Base-by-base conservation (phyloP, 2,113 vertebrate genomes). In the Enhydra lutris region DNA sequence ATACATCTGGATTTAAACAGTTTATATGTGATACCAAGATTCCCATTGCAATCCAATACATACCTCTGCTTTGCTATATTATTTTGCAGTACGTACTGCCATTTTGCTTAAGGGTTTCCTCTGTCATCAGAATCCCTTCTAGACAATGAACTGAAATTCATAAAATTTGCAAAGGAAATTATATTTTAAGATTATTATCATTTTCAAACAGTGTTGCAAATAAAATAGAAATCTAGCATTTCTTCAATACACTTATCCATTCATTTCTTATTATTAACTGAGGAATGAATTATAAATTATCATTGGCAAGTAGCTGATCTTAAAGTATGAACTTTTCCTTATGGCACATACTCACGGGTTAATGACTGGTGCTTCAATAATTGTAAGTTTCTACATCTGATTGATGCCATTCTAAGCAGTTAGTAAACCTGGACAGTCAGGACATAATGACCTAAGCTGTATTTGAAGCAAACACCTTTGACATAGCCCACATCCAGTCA, bases 111-210 rank as follows among this genome's bases (percentile, higher is more conserved):
- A 0, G 1, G 45, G 0, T 21, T 36, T 17, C 1, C 6, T 39
- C 6, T 34, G 3, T 2, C 8, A 65, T 26, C 29, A 94, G 61
- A 45, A 81, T 6, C 0, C 13, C 9, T 85, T 97, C 36, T 59
- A 94, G 89, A 59, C 74, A 94, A 3, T 6, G n/a, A 81, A 74
- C 95, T 97, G 65, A 92, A 97, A 96, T 88, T 89, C 47, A 79
- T 78, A 85, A 89, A 73, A 89, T 89, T 97, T 67, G 34, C 55
- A 95, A 89, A 36, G 57, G 17, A 94, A 87, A 92, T 96, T 45
- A 85, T 65, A 34, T 69, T 90, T 91, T 95, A 87, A 78, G 29
- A 67, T 23, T 69, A 36, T 74, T 50, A 80, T 26, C 31, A 73
- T 45, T 94, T 96, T 73, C 11, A 85, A 85, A 71, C 17, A 31